A percentile compares a stretch with the other conserved stretches of the same genome.
These are phyloP conservation scores for Pandemis corylana DNA, from an alignment of 2,888 invertebrate species.

Conservation along the genomic window DNA sequence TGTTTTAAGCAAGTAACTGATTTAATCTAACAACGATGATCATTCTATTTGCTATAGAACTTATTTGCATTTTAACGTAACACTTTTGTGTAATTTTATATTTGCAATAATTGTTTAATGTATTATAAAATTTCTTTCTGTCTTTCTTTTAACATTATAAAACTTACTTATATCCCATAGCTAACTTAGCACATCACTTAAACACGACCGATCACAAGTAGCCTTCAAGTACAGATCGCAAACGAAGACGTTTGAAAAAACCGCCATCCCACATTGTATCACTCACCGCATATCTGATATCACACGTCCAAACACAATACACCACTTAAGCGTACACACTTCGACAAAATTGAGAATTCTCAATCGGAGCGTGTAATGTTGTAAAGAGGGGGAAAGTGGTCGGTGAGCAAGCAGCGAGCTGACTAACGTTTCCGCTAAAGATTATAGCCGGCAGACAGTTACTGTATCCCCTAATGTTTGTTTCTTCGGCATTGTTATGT, in stretches of 20 bases:
- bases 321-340: slow-evolving; percentile 21
- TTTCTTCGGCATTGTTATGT: slow-evolving; percentile 30
- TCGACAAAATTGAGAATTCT: slow-evolving; percentile 32
- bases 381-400: slow-evolving; percentile 41
- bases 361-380: slow-evolving; percentile 35
- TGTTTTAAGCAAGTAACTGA: too few species aligned
- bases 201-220: slow-evolving; percentile 11
- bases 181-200: slow-evolving; percentile 3
- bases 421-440: slow-evolving; percentile 38
- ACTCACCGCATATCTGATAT: slow-evolving; percentile 39
- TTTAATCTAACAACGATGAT: too few species aligned
- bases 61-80: too few species aligned
- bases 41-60: too few species aligned
- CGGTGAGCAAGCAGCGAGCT: slow-evolving; percentile 16
- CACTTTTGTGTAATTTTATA: too few species aligned
- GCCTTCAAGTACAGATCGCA: slow-evolving; percentile 6
- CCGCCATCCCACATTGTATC: slow-evolving; percentile 13
- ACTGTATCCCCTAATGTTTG: slow-evolving; percentile 16
- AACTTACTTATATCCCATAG: slow-evolving; percentile 36
- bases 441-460: slow-evolving; percentile 32
- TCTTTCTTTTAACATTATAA: background rate
- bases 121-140: too few species aligned
- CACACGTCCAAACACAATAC: slow-evolving; percentile 40
- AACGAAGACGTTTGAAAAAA: slow-evolving; percentile 30
- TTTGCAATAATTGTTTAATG: too few species aligned